Evolutionary conservation across 2,797 vertebrate genomes (phyloP), one percentile per base, ranked within the genome.

Genomic region (Salmo trutta): DNA sequence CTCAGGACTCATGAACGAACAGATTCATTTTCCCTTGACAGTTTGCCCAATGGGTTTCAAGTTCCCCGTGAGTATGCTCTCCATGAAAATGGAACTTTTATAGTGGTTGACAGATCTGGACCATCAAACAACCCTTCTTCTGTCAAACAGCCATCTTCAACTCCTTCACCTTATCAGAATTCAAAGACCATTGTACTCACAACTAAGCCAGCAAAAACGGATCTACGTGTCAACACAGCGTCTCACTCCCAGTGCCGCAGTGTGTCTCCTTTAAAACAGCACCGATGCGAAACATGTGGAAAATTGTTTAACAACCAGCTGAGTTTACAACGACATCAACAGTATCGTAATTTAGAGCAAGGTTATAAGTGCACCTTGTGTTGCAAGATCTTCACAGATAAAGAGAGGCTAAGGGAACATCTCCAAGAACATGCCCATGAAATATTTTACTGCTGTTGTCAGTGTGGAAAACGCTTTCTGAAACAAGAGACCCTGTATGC

Each of bases 41-140:
- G 90, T 54, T 93, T 93, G 74, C 89, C 90, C 6, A 94, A 94
- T 81, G 92, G 91, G 79, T 92, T 93, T 89, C 93, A 93, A 89
- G 81, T 93, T 41, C 90, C 94, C 17, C 88, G 93, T 78, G 94
- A 95, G 87, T 95, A 95, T 88, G 93, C 93, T 56, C 91, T 95
- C 74, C 95, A 95, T 85, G 94, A 95, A 92, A 95, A 95, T 81
- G 95, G 95, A 66, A 95, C 93, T 19, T 83, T 95, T 62, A 93
- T 91, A 21, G 87, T 93, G 79, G 85, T 95, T 54, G 93, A 94
- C 76, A 90, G 91, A 71, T 90, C 91, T 1, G 83, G 77, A 41
- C 87, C 90, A 24, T 88, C 90, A 10, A 86, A 90, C 74, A 85
- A 88, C 54, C 81, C 84, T 5, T 81, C 75, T 78, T 75, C 78